Evolutionary conservation across 2,797 vertebrate genomes (phyloP).

Genomic region (Passerculus sandwichensis): DNA sequence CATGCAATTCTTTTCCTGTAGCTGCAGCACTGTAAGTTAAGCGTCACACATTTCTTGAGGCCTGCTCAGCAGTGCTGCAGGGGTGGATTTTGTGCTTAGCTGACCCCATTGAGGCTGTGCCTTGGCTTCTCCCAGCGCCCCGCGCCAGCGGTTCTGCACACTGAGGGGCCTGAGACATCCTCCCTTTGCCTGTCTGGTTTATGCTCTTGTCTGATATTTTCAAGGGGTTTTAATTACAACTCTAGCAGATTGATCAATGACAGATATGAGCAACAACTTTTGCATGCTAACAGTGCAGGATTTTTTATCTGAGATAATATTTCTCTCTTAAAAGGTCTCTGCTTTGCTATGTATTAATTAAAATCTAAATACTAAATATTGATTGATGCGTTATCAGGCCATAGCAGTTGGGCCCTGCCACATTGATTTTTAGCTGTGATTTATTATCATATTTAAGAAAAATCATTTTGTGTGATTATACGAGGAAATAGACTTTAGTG

Average conservation of each 20-base stretch:
- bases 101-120: accelerated
- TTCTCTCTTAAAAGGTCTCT: conserved; percentile 89
- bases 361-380: conserved; percentile 99
- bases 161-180: neutral
- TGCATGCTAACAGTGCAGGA: conserved; percentile 82
- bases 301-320: conserved; percentile 96
- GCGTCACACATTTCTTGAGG: neutral
- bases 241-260: conserved; percentile 88
- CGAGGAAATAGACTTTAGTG: conserved; percentile 93
- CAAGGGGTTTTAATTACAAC: conserved; percentile 87
- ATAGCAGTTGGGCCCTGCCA: conserved; percentile 91
- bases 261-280: conserved; percentile 91
- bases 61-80: neutral
- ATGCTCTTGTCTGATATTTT: conserved; percentile 75
- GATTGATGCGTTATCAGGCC: conserved; percentile 99
- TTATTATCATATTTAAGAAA: conserved; percentile 99
- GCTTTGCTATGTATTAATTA: conserved; percentile 93
- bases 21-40: neutral
- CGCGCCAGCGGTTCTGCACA: neutral
- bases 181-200: conserved; percentile 50
- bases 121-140: neutral
- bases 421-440: conserved; percentile 97
- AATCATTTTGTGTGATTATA: conserved; percentile 99
- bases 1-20: accelerated
- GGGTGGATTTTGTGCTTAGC: neutral